phyloP scores from a whole-genome alignment of 2,888 invertebrate species.

The Hymenopus coronatus region DNA sequence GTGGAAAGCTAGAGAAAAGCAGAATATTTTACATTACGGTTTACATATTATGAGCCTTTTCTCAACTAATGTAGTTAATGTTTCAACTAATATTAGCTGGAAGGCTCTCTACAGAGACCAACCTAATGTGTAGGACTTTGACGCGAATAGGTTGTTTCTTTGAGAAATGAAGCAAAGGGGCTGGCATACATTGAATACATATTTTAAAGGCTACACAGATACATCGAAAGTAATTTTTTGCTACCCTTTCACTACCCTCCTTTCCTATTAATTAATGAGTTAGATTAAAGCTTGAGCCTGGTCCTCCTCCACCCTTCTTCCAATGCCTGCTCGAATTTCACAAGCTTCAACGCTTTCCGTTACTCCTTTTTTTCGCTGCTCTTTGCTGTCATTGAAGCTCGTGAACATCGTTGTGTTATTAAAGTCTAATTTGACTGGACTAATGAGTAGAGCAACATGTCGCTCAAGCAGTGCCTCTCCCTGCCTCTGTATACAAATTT shows the following conservation, averaged over 20 bases:
- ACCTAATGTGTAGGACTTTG: not conserved
- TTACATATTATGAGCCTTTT: no score
- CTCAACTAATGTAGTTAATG: no score
- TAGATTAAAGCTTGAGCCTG: not conserved
- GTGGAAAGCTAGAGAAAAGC: no score
- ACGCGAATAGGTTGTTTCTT: not conserved
- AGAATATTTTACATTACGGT: no score
- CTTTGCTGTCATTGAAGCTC: not conserved
- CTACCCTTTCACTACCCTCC: not conserved
- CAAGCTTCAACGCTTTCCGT: not conserved
- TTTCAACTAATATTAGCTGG: no score
- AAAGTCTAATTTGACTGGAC: slow-evolving; percentile 18
- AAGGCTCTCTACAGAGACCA: not conserved
- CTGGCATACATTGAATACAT: not conserved
- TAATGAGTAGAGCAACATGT: slow-evolving; percentile 19
- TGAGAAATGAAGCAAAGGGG: not conserved
- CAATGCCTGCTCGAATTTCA: not conserved
- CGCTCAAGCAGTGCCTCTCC: not conserved
- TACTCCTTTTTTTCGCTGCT: not conserved
- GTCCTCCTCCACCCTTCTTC: not conserved
- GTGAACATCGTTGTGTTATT: slow-evolving; percentile 7
- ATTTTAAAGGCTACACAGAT: not conserved
- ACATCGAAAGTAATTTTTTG: not conserved
- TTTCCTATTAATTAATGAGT: not conserved
- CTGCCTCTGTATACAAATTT: not conserved